A percentile compares a stretch with the other conserved stretches of the same genome.
phyloP scores from a whole-genome alignment of 2,888 invertebrate genomes.

The Melanophora roralis region DNA sequence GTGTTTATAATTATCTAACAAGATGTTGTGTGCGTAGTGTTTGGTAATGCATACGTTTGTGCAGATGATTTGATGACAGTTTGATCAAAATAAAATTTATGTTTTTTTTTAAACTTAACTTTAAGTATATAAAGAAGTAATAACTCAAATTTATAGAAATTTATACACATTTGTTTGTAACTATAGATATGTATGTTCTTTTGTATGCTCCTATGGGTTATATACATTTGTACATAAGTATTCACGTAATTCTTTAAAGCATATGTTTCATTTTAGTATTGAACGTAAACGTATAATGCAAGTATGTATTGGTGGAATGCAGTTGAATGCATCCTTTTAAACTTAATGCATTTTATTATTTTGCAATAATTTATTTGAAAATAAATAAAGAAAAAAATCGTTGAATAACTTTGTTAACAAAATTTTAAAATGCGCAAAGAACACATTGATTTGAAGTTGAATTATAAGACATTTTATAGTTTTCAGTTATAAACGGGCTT shows the following conservation, averaged over 20 bases:
- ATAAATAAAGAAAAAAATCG: neutral
- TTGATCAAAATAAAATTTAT: slow-evolving; percentile 60
- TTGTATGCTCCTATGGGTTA: neutral
- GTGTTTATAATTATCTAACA: too few relatives aligned
- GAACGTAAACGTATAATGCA: neutral
- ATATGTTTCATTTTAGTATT: slow-evolving; percentile 1
- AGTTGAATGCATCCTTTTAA: neutral
- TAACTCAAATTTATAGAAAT: too few relatives aligned
- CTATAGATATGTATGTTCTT: neutral
- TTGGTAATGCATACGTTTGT: neutral
- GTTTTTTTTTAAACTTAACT: slow-evolving; percentile 43
- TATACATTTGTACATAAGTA: neutral
- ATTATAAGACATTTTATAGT: too few relatives aligned
- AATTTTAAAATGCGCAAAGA: too few relatives aligned
- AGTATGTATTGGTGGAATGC: neutral
- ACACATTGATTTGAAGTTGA: too few relatives aligned
- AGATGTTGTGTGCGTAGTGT: neutral
- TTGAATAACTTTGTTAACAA: too few relatives aligned
- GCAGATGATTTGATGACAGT: slow-evolving; percentile 40
- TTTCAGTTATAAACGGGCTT: too few relatives aligned
- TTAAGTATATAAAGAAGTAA: too few relatives aligned
- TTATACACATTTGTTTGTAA: neutral
- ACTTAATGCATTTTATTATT: neutral
- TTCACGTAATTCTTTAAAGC: neutral
- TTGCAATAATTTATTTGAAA: neutral